phyloP scores from a whole-genome alignment of 2,888 invertebrate species.

The Desoria tigrina region DNA sequence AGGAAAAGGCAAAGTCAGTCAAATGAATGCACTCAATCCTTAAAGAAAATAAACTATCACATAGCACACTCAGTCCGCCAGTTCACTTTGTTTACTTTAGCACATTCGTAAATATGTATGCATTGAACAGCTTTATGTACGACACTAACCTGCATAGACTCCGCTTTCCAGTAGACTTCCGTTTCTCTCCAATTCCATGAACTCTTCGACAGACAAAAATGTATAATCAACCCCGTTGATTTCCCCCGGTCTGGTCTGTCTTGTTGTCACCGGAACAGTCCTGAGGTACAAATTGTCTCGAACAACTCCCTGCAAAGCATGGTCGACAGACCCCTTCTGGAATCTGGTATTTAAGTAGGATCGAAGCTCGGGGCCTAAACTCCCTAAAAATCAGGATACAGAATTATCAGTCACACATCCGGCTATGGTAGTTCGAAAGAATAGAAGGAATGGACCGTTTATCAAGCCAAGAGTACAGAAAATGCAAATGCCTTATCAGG shows the following conservation, averaged over 20 bases:
- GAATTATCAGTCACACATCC: background rate
- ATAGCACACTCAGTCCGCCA: background rate
- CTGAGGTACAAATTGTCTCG: constrained; percentile 66
- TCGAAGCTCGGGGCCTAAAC: constrained; percentile 61
- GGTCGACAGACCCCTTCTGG: constrained; percentile 63
- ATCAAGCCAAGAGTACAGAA: background rate
- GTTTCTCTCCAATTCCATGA: constrained; percentile 62
- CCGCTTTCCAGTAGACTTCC: constrained; percentile 66
- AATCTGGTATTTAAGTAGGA: constrained; percentile 63
- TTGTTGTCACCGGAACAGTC: constrained; percentile 67
- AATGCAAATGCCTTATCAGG: no score
- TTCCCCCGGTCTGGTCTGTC: constrained; percentile 63
- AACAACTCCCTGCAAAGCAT: constrained; percentile 67
- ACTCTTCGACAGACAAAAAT: constrained; percentile 63
- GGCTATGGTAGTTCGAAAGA: background rate
- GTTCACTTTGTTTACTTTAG: background rate
- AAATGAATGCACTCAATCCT: background rate
- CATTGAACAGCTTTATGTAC: background rate
- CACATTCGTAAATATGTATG: background rate
- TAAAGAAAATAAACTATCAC: constrained; percentile 17
- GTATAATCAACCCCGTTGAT: constrained; percentile 66
- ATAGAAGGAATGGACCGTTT: constrained; percentile 10
- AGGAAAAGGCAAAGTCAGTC: constrained; percentile 9
- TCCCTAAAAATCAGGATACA: constrained; percentile 54
- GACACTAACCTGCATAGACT: constrained; percentile 64